Percentiles rank a stretch among this genome's conserved stretches.
Evolutionary conservation across 2,888 invertebrate genomes (phyloP).

Genomic region (Brachylomia viminalis): DNA sequence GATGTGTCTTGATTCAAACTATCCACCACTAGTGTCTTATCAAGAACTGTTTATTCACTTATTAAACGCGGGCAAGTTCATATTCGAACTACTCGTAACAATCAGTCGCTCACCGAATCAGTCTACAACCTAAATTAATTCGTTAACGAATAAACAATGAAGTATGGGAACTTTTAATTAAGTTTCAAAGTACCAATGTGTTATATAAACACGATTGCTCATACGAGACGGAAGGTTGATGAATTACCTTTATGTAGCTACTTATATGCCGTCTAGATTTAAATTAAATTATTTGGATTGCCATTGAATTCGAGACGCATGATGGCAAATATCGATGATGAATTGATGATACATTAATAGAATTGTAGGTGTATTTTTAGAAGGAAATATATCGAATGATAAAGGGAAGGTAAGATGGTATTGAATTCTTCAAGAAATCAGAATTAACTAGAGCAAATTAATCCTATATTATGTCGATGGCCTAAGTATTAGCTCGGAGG

Average conservation of each 20-base stretch:
- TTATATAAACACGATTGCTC: conserved; percentile 45
- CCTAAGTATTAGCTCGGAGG: no score
- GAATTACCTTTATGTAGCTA: conserved; percentile 15
- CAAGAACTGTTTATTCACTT: no score
- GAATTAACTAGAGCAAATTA: no score
- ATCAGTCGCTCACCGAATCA: neutral
- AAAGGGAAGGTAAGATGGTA: no score
- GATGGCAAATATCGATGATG: neutral
- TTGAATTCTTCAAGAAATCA: no score
- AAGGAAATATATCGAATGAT: neutral
- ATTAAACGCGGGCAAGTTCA: no score
- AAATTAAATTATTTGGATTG: conserved; percentile 19
- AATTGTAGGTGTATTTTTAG: neutral
- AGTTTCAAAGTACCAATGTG: conserved; percentile 36
- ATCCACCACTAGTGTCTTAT: no score
- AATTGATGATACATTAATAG: no score
- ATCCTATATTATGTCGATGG: no score
- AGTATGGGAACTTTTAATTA: conserved; percentile 60
- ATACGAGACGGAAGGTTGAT: conserved; percentile 54
- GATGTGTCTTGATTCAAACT: no score
- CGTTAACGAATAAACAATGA: conserved; percentile 19
- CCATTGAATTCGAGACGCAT: neutral
- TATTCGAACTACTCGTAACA: no score
- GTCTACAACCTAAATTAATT: neutral
- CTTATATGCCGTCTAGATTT: conserved; percentile 32